Percentiles rank a stretch among this genome's conserved stretches.
phyloP scores from a whole-genome alignment of 2,797 vertebrate species.

The Epinephelus awoara region DNA sequence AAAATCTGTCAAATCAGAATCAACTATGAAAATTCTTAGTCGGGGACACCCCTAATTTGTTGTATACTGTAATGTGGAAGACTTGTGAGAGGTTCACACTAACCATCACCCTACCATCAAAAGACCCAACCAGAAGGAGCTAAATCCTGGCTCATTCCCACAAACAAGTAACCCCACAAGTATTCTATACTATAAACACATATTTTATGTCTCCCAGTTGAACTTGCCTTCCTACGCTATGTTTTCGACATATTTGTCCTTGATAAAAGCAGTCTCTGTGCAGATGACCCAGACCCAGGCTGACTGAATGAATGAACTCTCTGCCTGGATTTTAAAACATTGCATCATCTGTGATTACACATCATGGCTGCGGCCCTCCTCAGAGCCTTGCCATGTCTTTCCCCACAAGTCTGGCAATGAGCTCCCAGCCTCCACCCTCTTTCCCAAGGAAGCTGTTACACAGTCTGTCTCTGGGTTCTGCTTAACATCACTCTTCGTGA shows the following conservation, averaged over 20 bases:
- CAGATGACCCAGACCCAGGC: slow-evolving; percentile 12
- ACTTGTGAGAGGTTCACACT: too few species aligned
- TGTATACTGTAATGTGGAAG: too few species aligned
- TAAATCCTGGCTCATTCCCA: not conserved
- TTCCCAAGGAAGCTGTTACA: slow-evolving; percentile 22
- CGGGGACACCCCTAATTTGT: too few species aligned
- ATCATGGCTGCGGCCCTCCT: slow-evolving; percentile 43
- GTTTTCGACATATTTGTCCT: slow-evolving; percentile 1
- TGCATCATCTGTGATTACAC: slow-evolving; percentile 60
- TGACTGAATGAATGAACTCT: slow-evolving; percentile 37
- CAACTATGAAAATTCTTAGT: too few species aligned
- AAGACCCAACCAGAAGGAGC: not conserved
- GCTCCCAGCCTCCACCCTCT: slow-evolving; percentile 36
- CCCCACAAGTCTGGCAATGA: slow-evolving; percentile 31
- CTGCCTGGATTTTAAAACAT: slow-evolving; percentile 36
- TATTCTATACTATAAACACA: not conserved
- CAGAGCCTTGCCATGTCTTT: slow-evolving; percentile 37
- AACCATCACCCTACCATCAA: too few species aligned
- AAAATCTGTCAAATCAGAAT: too few species aligned
- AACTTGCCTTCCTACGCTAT: not conserved
- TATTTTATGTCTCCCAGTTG: too few species aligned
- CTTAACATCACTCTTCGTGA: slow-evolving; percentile 37
- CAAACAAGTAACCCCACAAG: not conserved
- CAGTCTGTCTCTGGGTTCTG: slow-evolving; percentile 33
- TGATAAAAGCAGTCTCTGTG: slow-evolving; percentile 24